phyloP scores from a whole-genome alignment of 2,888 invertebrate species.

The Cantharis rufa region DNA sequence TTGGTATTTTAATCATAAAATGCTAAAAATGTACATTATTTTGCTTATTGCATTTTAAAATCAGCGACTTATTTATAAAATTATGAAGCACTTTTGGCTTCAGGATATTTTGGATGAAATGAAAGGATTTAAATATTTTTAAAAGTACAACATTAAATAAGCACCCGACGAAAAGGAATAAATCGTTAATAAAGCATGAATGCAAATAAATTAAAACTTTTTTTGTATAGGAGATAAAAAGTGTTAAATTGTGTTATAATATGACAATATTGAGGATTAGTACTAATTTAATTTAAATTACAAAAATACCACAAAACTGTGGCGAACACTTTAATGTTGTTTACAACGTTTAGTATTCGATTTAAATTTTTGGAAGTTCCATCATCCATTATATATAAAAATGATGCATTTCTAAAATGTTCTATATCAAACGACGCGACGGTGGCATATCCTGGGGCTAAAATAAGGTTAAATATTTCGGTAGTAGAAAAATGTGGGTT shows the following conservation, averaged over 20 bases:
- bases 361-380: background rate
- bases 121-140: background rate
- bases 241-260: background rate
- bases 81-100: background rate
- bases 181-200: background rate
- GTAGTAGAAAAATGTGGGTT: slow-evolving; percentile 21
- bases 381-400: slow-evolving; percentile 3
- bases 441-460: background rate
- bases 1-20: too few relatives aligned
- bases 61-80: background rate
- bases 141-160: background rate
- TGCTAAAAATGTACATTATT: too few relatives aligned
- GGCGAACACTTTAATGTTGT: background rate
- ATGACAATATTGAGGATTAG: background rate
- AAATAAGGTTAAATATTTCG: slow-evolving; percentile 18
- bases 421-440: slow-evolving; percentile 14
- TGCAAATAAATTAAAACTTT: background rate
- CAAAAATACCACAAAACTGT: background rate
- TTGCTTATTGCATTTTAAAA: background rate
- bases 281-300: background rate
- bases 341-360: background rate
- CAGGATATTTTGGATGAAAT: background rate
- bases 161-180: background rate
- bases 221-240: background rate
- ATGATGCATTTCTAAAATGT: slow-evolving; percentile 2